phyloP scores from a whole-genome alignment of 2,113 vertebrate species.

The Kryptolebias marmoratus region DNA sequence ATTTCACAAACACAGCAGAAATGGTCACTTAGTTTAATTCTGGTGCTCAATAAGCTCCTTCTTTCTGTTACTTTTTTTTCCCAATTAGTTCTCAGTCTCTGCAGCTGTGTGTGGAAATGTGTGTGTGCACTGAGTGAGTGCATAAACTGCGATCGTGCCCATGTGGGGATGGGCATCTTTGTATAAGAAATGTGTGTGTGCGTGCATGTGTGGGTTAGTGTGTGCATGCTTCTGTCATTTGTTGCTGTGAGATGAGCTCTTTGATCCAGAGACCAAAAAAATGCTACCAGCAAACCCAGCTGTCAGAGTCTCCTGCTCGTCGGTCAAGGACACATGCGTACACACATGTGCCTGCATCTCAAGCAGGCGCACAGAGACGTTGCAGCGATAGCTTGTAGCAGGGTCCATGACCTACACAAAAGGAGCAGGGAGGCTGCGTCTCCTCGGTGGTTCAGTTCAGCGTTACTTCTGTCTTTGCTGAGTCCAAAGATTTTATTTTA shows the following conservation, averaged over 20 bases:
- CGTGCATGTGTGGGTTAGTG: constrained; percentile 26
- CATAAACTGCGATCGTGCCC: constrained; percentile 1
- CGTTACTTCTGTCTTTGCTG: constrained; percentile 32
- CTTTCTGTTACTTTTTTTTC: constrained; percentile 45
- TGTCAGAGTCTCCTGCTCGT: constrained; percentile 72
- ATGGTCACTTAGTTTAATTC: constrained; percentile 17
- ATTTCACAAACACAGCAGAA: constrained; percentile 21
- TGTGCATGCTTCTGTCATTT: constrained; percentile 29
- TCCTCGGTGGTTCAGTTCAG: constrained; percentile 41
- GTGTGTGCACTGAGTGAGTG: background rate
- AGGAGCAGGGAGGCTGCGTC: constrained; percentile 46
- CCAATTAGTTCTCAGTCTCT: constrained; percentile 50
- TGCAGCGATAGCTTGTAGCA: constrained; percentile 62
- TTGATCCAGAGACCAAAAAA: constrained; percentile 67
- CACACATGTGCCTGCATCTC: constrained; percentile 32
- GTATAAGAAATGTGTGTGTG: constrained; percentile 24
- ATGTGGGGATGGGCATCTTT: constrained; percentile 12
- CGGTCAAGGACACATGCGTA: constrained; percentile 67
- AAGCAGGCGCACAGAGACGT: constrained; percentile 56
- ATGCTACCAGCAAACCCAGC: constrained; percentile 59
- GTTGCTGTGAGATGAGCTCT: constrained; percentile 67
- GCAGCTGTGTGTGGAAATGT: constrained; percentile 17
- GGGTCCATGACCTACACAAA: constrained; percentile 55
- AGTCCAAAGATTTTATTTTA: constrained; percentile 37
- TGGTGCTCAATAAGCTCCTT: constrained; percentile 4